Percentiles rank a stretch among this genome's conserved stretches.
Conservation (phyloP, 1,140 invertebrate genomes). For the Proctacanthus coquilletti region DNA sequence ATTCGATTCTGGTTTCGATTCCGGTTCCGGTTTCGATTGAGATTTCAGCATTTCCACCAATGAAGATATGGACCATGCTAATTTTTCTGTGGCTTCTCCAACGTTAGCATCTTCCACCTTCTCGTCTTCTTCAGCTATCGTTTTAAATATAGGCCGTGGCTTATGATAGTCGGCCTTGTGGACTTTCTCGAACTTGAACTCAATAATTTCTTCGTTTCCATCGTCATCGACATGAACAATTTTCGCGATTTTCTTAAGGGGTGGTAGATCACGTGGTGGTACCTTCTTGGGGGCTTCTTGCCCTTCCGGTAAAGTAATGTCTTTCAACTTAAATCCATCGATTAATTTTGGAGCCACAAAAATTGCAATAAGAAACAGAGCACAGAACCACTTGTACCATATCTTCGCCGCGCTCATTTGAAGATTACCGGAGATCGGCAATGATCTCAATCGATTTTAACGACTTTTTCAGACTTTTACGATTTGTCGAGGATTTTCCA, state of each 20-base stretch:
- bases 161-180: neutral
- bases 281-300: neutral
- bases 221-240: neutral
- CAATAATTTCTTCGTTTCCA: neutral
- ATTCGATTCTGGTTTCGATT: constrained; percentile 15
- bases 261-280: neutral
- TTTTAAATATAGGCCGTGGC: neutral
- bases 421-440: no score
- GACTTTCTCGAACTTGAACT: neutral
- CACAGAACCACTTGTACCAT: neutral
- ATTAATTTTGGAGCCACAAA: neutral
- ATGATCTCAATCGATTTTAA: neutral
- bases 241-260: neutral
- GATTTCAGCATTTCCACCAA: neutral
- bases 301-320: neutral
- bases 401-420: neutral
- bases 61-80: neutral
- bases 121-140: neutral
- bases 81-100: neutral
- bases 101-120: neutral
- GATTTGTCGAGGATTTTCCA: neutral
- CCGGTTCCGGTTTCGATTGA: no score
- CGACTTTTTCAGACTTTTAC: neutral
- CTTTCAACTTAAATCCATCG: neutral
- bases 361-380: neutral